phyloP scores from a whole-genome alignment of 1,140 invertebrate genomes.

The Scaptomyza montana region DNA sequence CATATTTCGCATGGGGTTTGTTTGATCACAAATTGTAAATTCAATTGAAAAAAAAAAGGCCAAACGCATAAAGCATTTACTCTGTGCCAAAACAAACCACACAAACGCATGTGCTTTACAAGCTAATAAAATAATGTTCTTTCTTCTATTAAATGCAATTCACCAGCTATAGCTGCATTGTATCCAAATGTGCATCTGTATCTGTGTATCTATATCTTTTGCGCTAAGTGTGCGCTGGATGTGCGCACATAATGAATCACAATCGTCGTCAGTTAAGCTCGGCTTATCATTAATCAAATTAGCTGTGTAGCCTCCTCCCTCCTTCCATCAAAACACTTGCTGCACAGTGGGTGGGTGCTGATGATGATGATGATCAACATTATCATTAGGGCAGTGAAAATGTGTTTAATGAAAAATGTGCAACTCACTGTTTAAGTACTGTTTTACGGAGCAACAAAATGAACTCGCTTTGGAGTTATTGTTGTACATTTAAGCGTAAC shows the following conservation, averaged over 20 bases:
- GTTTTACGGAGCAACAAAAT: neutral
- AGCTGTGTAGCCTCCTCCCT: conserved; percentile 50
- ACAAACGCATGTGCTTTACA: neutral
- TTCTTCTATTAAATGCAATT: conserved; percentile 54
- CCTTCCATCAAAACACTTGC: conserved; percentile 56
- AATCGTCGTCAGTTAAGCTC: conserved; percentile 79
- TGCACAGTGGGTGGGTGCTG: conserved; percentile 41
- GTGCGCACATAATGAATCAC: conserved; percentile 80
- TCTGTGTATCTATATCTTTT: conserved; percentile 44
- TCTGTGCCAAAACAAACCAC: too few species aligned
- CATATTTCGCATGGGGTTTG: conserved; percentile 2
- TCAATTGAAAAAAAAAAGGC: conserved; percentile 43
- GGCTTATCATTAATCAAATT: conserved; percentile 82
- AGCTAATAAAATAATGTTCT: conserved; percentile 63
- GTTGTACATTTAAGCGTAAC: conserved; percentile 21
- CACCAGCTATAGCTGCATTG: neutral
- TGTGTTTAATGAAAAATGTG: conserved; percentile 1
- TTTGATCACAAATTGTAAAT: conserved; percentile 14
- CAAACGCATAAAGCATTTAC: conserved; percentile 1
- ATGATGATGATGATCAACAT: conserved; percentile 3
- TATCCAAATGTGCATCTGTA: conserved; percentile 2
- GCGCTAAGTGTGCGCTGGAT: conserved; percentile 71
- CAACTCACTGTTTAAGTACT: conserved; percentile 8
- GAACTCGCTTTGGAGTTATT: neutral
- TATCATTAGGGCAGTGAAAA: conserved; percentile 29